Base-by-base conservation (phyloP, 2,797 vertebrate genomes). In the Gobionotothen gibberifrons region DNA sequence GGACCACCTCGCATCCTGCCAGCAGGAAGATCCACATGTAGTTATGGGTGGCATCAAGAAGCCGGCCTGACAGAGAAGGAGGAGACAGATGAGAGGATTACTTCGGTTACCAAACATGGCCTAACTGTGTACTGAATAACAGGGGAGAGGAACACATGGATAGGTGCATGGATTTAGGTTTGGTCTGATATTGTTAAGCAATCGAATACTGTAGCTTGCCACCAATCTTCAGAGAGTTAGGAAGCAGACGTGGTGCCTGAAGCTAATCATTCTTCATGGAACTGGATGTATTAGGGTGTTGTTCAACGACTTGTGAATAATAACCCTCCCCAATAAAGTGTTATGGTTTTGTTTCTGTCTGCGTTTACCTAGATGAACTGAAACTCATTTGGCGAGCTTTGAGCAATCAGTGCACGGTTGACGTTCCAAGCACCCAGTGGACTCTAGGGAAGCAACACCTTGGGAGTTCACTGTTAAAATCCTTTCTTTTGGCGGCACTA, bases 1-100 rank as follows among this genome's bases (percentile, higher is more conserved):
- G 83, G 70, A 95, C 83, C 57, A 99, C 97, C 92, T 98, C 96
- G 4, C 86, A 77, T 54, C 97, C 97, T 42, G 97, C 97, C 94
- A 96, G 89, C 85, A 97, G 89, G 88, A 99, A 98, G 81, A 98
- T 95, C 0, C 89, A 96, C 95, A 95, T 95, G 93, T 98, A 99
- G 86, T 96, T 93, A 10, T 92, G 86, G 0, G 97, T 99, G 10
- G 90, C 85, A 4, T 99, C 97, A 69, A 97, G 89, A 66, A 99
- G 93, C 48, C 92, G 94, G 11, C 97, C 97, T 95, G 81, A 59
- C 2, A 7, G 17, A 69, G 13, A 51, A 19, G 55, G 9, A 17
- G 49, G 9, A 29, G 39, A 15, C 9, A 21, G 32, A 64, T 71
- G 22, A 36, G 32, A 43, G n/a, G 9, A 68, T 46, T 21, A 22